Conservation (phyloP, 2,797 vertebrate species). For the Brachyrhaphis roseni region DNA sequence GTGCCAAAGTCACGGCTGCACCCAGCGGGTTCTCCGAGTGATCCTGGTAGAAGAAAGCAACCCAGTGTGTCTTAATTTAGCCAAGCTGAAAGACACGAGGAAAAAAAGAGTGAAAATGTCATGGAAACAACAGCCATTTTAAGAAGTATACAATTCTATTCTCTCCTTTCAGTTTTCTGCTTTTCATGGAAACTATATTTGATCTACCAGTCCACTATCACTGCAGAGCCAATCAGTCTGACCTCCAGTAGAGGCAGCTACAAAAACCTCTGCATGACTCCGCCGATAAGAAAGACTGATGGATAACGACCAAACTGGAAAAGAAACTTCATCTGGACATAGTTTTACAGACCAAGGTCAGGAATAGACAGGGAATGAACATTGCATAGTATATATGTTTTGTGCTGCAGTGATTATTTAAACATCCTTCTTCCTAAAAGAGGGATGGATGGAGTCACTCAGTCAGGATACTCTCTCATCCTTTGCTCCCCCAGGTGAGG, state of each 20-base stretch:
- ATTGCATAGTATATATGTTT: not conserved
- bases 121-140: slow-evolving; percentile 28
- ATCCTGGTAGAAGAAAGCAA: slow-evolving; percentile 79
- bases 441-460: too few relatives aligned
- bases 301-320: slow-evolving; percentile 11
- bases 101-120: slow-evolving; percentile 5
- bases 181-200: slow-evolving; percentile 53
- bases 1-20: slow-evolving; percentile 95
- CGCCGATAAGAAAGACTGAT: slow-evolving; percentile 53
- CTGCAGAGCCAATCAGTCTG: slow-evolving; percentile 61
- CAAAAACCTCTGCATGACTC: slow-evolving; percentile 42
- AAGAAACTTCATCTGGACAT: slow-evolving; percentile 30
- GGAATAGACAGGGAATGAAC: not conserved
- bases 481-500: too few relatives aligned
- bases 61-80: not conserved
- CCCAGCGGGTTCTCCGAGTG: slow-evolving; percentile 96
- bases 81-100: slow-evolving; percentile 2
- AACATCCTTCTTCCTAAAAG: not conserved
- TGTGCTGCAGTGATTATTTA: not conserved
- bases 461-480: too few relatives aligned
- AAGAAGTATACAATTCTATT: slow-evolving; percentile 13
- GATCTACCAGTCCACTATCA: slow-evolving; percentile 52
- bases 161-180: slow-evolving; percentile 25
- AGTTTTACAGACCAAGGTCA: slow-evolving; percentile 14
- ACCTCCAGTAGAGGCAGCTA: slow-evolving; percentile 41